Base-by-base conservation (phyloP, 2,113 vertebrate species). In the Varanus komodoensis region DNA sequence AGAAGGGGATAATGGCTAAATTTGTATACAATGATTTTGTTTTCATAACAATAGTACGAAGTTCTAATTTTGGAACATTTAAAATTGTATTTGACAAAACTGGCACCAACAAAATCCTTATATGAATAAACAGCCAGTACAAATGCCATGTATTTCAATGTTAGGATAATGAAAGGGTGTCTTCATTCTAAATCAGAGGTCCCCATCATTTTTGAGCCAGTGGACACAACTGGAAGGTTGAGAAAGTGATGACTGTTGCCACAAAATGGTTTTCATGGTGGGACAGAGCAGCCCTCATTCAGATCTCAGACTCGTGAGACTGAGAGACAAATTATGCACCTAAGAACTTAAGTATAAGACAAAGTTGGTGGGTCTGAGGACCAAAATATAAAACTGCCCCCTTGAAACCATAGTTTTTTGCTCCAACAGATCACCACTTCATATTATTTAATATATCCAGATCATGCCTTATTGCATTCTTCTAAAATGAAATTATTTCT, bases 21-120 rank as follows among this genome's bases (percentile, higher is more conserved):
- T 9, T 1, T 89, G 23, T 14, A 1, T 73, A 50, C 68, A 68
- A 81, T 82, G 69, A 82, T 52, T 80, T 92, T 91, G 68, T n/a
- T 89, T 94, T 27, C 1, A 82, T 4, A 83, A 9, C 83, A 52
- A 71, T 89, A 90, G 71, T 67, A 73, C 32, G 54, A 5, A n/a
- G 34, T 67, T 83, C 81, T 21, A 83, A 67, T 12, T 23, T 34
- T 67, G 54, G 61, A 2, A 67, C 82, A 83, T 17, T 83, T 75
- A 29, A 57, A 86, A 75, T 25, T 86, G 9, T 34, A 69, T 74
- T 86, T 83, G n/a, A 83, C 8, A 64, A 83, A 83, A 64, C 12
- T 68, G 38, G 38, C 8, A 44, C 19, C 38, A 48, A 21, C 3
- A 89, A 71, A 44, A 21, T 69, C 44, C 19, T 25, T 85, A 12